Evolutionary conservation across 2,797 vertebrate genomes (phyloP).

Genomic region (Ceryle rudis): DNA sequence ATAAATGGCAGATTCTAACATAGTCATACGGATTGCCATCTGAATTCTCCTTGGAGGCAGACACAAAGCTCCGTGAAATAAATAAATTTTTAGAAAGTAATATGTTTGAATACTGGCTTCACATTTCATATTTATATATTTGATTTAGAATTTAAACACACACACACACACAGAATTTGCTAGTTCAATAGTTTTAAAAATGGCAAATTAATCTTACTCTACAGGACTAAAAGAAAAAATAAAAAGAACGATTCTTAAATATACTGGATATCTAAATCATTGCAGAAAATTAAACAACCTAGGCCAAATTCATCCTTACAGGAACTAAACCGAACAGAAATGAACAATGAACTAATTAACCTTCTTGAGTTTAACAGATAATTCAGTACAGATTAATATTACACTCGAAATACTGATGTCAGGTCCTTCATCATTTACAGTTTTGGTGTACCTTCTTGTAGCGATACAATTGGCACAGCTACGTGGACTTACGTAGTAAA

Average conservation of each 20-base stretch:
- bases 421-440: not conserved
- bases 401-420: slow-evolving; percentile 3
- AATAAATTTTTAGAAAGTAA: not conserved
- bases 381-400: not conserved
- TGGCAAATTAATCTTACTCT: not conserved
- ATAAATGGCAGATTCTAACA: not conserved
- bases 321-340: not conserved
- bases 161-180: not conserved
- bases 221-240: not conserved
- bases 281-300: not conserved
- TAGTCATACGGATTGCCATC: not conserved
- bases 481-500: not conserved
- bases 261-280: not conserved
- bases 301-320: not conserved
- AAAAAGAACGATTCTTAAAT: not conserved
- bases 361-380: not conserved
- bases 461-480: not conserved
- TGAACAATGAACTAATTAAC: not conserved
- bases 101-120: not conserved
- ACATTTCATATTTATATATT: not conserved
- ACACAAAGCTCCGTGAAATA: not conserved
- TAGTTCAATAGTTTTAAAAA: not conserved
- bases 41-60: not conserved
- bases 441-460: slow-evolving; percentile 6
- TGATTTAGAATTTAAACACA: not conserved